Evolutionary conservation across 2,113 vertebrate genomes (phyloP), one percentile per base, ranked within the genome.

Genomic region (Tragelaphus imberbis): DNA sequence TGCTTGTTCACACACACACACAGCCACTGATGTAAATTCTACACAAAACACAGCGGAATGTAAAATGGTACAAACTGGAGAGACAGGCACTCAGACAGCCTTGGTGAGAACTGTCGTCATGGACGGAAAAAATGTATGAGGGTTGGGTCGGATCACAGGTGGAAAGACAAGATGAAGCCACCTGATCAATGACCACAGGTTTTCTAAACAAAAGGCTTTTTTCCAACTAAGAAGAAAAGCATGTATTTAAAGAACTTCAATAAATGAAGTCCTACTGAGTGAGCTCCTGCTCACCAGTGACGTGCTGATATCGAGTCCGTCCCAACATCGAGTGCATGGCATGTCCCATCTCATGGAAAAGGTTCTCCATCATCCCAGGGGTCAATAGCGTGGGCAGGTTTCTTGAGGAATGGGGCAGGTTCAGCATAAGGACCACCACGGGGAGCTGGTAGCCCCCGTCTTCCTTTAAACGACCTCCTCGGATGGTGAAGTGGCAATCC

Each of bases 281-380:
- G 7, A 30, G 44, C 28, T 17, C 59, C 1, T 36, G 47, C 97
- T 98, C 98, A 99, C 99, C 99, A 28, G 99, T 99, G 90, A 99
- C 99, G 1, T 99, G 99, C 56, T 99, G 99, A 98, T 99, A 99
- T 44, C 99, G 99, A 65, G 99, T 99, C 92, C 99, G 99, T 68
- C 99, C 99, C 88, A 99, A 98, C 99, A 99, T 99, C 5, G 99
- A 99, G 98, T 99, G 99, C 99, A 99, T 99, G 96, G 99, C 99
- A 56, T 99, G 99, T 0, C 99, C 99, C 99, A 99, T 99, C 98
- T 99, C 99, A 28, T 99, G 99, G 98, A 99, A 99, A 36, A 99
- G 99, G 97, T 99, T 99, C 96, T 99, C 99, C 99, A 99, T 99
- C 99, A 99, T 99, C 17, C 99, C 99, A 0, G 99, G 99, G 19